These are phyloP conservation scores for Callopanchax toddi DNA, from an alignment of 2,113 vertebrate genomes.

Conservation along the genomic window DNA sequence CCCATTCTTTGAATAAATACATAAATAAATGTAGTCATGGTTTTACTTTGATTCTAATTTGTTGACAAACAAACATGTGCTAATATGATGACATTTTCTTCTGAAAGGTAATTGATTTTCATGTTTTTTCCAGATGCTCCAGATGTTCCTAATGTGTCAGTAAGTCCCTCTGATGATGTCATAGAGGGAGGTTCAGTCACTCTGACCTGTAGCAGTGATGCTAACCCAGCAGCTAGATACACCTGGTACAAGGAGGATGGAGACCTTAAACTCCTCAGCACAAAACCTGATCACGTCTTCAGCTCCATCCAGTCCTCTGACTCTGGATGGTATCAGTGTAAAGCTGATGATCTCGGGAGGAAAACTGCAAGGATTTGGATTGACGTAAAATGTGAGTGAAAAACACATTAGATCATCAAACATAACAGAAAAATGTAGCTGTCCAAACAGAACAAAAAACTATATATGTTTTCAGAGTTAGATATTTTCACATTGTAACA, in stretches of 20 bases:
- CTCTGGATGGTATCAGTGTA: slow-evolving; percentile 11
- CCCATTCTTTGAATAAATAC: too few relatives aligned
- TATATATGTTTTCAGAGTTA: too few relatives aligned
- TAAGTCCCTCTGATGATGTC: background rate
- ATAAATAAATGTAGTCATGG: too few relatives aligned
- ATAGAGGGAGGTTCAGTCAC: background rate
- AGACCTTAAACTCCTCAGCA: background rate
- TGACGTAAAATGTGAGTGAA: slow-evolving; percentile 24
- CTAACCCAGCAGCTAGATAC: slow-evolving; percentile 12
- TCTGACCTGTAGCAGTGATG: slow-evolving; percentile 6
- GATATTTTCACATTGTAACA: too few relatives aligned
- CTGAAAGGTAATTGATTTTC: too few relatives aligned
- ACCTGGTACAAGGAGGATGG: slow-evolving; percentile 1
- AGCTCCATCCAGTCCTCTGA: background rate
- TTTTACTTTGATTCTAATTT: too few relatives aligned
- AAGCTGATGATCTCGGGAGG: background rate
- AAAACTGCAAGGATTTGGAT: background rate
- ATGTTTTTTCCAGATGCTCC: slow-evolving; percentile 19
- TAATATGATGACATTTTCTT: background rate
- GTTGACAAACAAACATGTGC: background rate
- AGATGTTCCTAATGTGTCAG: background rate
- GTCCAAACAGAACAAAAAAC: too few relatives aligned
- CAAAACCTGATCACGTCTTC: background rate
- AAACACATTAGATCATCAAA: background rate
- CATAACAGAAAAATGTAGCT: too few relatives aligned